phyloP scores from a whole-genome alignment of 2,113 vertebrate species.

The Dromas ardeola region DNA sequence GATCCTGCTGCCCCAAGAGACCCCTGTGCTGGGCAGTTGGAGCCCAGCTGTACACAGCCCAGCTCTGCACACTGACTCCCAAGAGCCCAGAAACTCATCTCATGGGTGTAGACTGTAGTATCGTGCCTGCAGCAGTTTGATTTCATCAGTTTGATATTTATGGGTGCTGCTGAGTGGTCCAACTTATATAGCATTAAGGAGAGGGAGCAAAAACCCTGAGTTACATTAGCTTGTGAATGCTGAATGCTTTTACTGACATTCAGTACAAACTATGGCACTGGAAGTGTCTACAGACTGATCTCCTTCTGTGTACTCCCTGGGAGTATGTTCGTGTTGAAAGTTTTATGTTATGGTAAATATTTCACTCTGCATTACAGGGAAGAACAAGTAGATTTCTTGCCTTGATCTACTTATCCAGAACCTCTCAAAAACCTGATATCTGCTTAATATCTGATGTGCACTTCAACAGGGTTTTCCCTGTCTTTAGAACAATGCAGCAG shows the following conservation, averaged over 20 bases:
- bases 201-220: fast-evolving
- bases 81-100: neutral
- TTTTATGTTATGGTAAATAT: neutral
- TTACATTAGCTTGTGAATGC: neutral
- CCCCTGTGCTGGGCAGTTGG: neutral
- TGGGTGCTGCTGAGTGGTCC: neutral
- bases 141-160: neutral
- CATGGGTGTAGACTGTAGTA: fast-evolving
- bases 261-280: neutral
- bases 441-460: neutral
- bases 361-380: neutral
- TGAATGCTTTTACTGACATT: neutral
- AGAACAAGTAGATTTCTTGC: neutral
- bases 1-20: neutral
- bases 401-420: neutral
- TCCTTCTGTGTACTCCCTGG: neutral
- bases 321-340: neutral
- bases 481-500: neutral
- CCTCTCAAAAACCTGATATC: neutral
- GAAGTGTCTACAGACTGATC: neutral
- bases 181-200: neutral
- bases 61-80: neutral
- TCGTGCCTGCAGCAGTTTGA: neutral
- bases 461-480: neutral
- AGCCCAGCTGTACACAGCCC: neutral